These are phyloP conservation scores for Anarhynchus alexandrinus DNA, from an alignment of 2,113 vertebrate species.

Conservation along the genomic window DNA sequence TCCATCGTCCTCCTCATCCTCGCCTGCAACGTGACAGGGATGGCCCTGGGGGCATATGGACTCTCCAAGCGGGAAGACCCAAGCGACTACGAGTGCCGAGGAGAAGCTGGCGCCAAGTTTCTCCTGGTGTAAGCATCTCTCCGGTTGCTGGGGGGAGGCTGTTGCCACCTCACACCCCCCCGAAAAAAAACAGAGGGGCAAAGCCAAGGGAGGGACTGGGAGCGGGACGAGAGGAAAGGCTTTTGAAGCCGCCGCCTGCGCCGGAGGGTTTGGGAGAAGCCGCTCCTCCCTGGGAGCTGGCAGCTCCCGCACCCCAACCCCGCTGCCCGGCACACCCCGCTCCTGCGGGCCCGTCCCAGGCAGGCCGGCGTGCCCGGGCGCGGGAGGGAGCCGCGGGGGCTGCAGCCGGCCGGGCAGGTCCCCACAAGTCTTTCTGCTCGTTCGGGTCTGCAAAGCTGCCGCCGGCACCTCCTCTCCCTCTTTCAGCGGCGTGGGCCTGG, in stretches of 20 bases:
- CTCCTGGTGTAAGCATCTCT: constrained; percentile 75
- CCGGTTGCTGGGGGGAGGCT: neutral
- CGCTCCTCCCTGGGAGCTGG: neutral
- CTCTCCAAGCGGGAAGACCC: constrained; percentile 67
- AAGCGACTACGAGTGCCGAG: constrained; percentile 54
- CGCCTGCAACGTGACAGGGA: constrained; percentile 69
- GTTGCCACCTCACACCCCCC: neutral
- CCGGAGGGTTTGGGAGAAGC: neutral
- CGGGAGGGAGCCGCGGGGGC: neutral
- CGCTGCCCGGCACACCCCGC: neutral
- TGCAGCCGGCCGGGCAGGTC: neutral
- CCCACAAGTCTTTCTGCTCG: neutral
- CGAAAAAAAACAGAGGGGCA: neutral
- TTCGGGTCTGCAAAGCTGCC: neutral
- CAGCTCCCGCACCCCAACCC: neutral
- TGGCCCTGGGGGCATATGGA: constrained; percentile 70
- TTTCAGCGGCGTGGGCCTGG: constrained; percentile 71
- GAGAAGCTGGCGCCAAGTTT: constrained; percentile 67
- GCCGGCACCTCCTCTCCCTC: neutral
- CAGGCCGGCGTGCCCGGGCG: neutral
- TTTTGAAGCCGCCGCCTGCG: neutral
- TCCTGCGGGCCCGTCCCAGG: neutral
- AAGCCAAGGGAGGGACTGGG: neutral
- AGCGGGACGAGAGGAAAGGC: neutral
- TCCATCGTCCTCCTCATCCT: constrained; percentile 74